Conservation (phyloP, 2,888 invertebrate species). For the Drosophila prostipennis region DNA sequence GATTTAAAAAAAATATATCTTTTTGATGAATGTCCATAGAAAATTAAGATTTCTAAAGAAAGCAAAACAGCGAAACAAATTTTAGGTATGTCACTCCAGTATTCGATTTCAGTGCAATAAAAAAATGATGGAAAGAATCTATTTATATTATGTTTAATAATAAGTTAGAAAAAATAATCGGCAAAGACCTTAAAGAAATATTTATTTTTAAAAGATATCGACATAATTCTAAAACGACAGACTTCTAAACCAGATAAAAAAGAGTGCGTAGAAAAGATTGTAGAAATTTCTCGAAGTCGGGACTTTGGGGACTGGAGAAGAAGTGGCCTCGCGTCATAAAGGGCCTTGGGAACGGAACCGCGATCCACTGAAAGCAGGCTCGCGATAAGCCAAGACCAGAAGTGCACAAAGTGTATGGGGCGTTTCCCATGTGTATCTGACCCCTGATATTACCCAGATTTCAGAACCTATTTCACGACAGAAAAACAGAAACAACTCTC, state of each 20-base stretch:
- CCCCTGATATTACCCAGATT: slow-evolving; percentile 16
- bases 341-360: background rate
- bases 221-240: no score
- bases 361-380: background rate
- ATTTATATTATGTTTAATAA: no score
- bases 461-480: background rate
- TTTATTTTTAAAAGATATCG: no score
- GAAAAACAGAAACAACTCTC: slow-evolving; percentile 2
- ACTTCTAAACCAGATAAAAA: no score
- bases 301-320: background rate
- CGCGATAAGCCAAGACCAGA: slow-evolving; percentile 31
- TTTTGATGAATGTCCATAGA: no score
- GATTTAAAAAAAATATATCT: no score
- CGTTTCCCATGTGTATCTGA: slow-evolving; percentile 37
- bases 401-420: slow-evolving; percentile 15
- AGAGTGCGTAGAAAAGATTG: background rate
- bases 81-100: no score
- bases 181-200: no score
- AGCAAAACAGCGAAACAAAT: no score
- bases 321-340: background rate
- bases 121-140: no score
- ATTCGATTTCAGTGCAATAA: no score
- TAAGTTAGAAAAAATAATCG: background rate
- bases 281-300: background rate
- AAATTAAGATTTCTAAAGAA: no score